Percentiles rank a stretch among this genome's conserved stretches.
Evolutionary conservation across 2,113 vertebrate species (phyloP).

Genomic region (Mus spicilegus): DNA sequence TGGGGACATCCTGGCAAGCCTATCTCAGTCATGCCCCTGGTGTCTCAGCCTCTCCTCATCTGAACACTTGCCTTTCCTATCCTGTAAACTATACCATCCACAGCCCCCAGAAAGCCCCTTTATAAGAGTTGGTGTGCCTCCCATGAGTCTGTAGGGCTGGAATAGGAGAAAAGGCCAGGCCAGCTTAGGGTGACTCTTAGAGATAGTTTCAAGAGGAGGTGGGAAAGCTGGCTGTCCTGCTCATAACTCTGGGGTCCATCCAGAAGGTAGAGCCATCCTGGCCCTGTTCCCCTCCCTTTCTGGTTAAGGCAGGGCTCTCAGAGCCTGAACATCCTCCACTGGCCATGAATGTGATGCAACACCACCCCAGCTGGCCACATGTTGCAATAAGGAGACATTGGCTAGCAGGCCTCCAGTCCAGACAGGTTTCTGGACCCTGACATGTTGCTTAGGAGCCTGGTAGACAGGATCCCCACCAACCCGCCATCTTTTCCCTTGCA

Average conservation of each 20-base stretch:
- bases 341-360: rapidly evolving
- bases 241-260: not conserved
- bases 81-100: not conserved
- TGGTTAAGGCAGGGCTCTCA: not conserved
- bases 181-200: not conserved
- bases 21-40: not conserved
- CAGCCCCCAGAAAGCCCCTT: not conserved
- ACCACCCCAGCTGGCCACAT: not conserved
- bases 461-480: not conserved
- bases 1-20: not conserved
- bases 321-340: rapidly evolving
- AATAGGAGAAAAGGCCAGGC: not conserved
- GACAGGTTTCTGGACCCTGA: not conserved
- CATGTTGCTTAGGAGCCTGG: not conserved
- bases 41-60: not conserved
- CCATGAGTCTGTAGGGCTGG: not conserved
- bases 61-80: not conserved
- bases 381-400: not conserved
- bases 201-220: not conserved
- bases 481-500: conserved; percentile 56
- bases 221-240: not conserved
- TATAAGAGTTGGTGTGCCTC: not conserved
- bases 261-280: rapidly evolving
- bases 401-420: not conserved
- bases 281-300: not conserved